A percentile compares a stretch with the other conserved stretches of the same genome.
Conservation (phyloP, 2,888 invertebrate genomes). For the Leptothorax acervorum region DNA sequence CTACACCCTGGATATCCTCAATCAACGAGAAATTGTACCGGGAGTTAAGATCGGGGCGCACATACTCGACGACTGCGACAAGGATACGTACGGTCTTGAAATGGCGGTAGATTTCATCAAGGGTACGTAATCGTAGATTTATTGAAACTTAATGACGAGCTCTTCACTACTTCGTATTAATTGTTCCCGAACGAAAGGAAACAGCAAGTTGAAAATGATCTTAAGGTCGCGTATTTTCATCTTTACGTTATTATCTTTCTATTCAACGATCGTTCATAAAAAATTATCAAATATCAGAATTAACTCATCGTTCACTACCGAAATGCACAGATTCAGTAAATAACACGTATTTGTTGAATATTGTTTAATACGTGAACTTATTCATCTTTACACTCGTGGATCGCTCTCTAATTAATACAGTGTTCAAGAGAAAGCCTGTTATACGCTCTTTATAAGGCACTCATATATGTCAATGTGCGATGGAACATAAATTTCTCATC, state of each 20-base stretch:
- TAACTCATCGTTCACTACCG: not conserved
- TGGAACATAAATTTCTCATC: conserved; percentile 41
- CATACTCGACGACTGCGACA: conserved; percentile 96
- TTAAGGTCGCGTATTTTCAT: not conserved
- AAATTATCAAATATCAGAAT: not conserved
- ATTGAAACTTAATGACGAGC: not conserved
- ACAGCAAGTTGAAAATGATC: not conserved
- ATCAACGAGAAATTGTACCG: conserved; percentile 88
- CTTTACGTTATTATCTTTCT: not conserved
- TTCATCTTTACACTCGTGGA: not conserved
- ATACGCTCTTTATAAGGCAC: not conserved
- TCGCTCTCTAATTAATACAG: not conserved
- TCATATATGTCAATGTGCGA: not conserved
- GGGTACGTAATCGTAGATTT: conserved; percentile 87
- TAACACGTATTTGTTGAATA: not conserved
- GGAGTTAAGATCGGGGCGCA: conserved; percentile 93
- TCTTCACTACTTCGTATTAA: not conserved
- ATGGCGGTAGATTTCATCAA: conserved; percentile 97
- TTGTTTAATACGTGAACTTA: not conserved
- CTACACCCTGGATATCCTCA: conserved; percentile 93
- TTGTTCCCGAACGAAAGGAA: not conserved
- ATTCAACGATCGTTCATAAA: not conserved
- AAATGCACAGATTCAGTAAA: not conserved
- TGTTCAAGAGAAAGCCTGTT: not conserved
- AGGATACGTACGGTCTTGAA: conserved; percentile 96